Evolutionary conservation across 1,140 invertebrate genomes (phyloP), one percentile per base, ranked within the genome.

Genomic region (Megalonaias nervosa): DNA sequence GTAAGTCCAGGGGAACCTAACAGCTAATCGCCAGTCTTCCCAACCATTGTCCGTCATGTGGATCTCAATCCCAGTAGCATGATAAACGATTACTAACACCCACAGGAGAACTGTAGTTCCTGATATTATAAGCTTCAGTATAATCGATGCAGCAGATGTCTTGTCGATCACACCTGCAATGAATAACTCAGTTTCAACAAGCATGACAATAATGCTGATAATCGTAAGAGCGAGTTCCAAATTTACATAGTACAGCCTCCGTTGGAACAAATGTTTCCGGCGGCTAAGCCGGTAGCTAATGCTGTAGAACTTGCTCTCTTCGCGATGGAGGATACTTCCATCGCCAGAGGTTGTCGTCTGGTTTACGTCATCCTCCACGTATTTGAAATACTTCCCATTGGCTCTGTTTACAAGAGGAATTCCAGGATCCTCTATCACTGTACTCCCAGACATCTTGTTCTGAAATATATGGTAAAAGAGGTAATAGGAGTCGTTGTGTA

Each of bases 51-150:
- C 85, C 9, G 85, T 81, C 86, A 87, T 88, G 15, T 80, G 77
- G 21, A 88, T 74, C 64, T 83, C 68, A 26, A 89, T 80, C 5
- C 89, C 85, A 12, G 85, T 82, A 15, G 78, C 70, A 68, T 91
- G 87, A 75, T 89, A 90, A 12, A 74, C 69, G 15, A 85, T 31
- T 6, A 90, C 79, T 16, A 82, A 81, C 4, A 84, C 59, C 19
- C 90, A 71, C 31, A 90, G 81, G 16, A 85, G 61, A 14, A 84
- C 71, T 0, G 90, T 91, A 55, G 84, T 82, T 12, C 88, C 23
- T 90, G 96, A 96, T 88, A 98, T 99, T 11, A 83, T 79, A 57
- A 81, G 55, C 79, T 89, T 90, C 11, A 90, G 62, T 38, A 88
- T 70, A 14, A 86, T 72, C 5, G 89, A 89, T 0, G 77, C 80